Base-by-base conservation (phyloP, 2,797 vertebrate species). In the Gadopsis marmoratus region DNA sequence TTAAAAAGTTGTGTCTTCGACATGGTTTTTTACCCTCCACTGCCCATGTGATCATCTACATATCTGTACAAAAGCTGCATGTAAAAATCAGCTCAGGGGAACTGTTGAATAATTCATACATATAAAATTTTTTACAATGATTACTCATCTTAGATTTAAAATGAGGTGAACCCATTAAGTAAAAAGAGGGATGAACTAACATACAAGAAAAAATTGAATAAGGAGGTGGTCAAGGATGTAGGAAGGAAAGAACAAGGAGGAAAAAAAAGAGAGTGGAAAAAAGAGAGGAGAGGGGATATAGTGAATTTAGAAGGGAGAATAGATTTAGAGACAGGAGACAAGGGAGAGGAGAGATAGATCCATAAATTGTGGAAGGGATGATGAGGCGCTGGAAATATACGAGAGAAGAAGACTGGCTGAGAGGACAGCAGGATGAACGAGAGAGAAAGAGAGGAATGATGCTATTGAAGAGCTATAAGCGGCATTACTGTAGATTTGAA, bases 281-380 rank as follows among this genome's bases (percentile, higher is more conserved):
- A 26, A 50, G 61, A 66, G 59, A 73, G 55, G 50, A 63, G 68
- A 70, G 56, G 59, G 74, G 67, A 61, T 60, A 3, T 9, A 64
- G 74, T 77, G 81, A 83, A 76, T 76, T 81, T 79, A 80, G 72
- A 83, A 71, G 48, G 75, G 74, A 71, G 55, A 70, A 64, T 66
- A 87, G 82, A 89, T 88, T 90, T 90, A 91, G 72, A 89, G 86
- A 86, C 48, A 64, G 74, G 62, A 71, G 76, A 69, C 70, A 66
- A 31, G 76, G 68, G 77, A 58, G 77, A 21, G 47, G 72, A 51
- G 65, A 61, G 61, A 50, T 73, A 39, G 78, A 88, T 63, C 74
- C 73, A 89, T 92, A 92, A 92, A 91, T 89, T 43, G 78, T 7
- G 56, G 69, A 72, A 29, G 75, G 59, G 79, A 86, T 88, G 90